Evolutionary conservation across 53 echinoderm and acorn worm species (phyloP).

Genomic region (Arbacia lixula): DNA sequence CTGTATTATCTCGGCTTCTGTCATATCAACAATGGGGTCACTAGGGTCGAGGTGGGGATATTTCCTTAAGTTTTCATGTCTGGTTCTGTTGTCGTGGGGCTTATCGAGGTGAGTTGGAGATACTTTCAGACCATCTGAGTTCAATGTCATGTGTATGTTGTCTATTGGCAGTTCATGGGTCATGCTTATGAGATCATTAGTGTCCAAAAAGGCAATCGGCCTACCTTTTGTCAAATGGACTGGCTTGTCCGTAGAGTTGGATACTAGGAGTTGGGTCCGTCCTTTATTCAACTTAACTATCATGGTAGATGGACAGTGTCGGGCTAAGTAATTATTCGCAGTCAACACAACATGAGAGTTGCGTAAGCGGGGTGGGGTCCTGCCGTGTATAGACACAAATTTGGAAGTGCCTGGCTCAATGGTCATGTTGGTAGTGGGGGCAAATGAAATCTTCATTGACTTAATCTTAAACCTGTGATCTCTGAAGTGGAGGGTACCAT

Average conservation of each 20-base stretch:
- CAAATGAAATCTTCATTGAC: slow-evolving; percentile 1
- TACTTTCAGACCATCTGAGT: not conserved
- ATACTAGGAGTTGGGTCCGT: not conserved
- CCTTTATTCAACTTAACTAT: slow-evolving; percentile 11
- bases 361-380: slow-evolving; percentile 14
- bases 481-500: slow-evolving; percentile 30
- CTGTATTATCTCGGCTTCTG: slow-evolving; percentile 19
- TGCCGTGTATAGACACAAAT: slow-evolving; percentile 22
- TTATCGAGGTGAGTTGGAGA: not conserved
- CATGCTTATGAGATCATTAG: not conserved
- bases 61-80: not conserved
- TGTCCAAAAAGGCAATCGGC: slow-evolving; percentile 17
- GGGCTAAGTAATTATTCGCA: not conserved
- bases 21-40: slow-evolving; percentile 32
- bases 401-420: not conserved
- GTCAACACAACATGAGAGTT: slow-evolving; percentile 21
- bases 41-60: slow-evolving; percentile 37
- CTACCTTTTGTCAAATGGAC: slow-evolving; percentile 16
- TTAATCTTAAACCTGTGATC: slow-evolving; percentile 23
- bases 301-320: slow-evolving; percentile 29
- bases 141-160: not conserved
- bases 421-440: slow-evolving; percentile 4
- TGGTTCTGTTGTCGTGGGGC: not conserved
- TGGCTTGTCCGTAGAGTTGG: slow-evolving; percentile 9
- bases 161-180: not conserved